Evolutionary conservation across 2,888 invertebrate genomes (phyloP), one percentile per base, ranked within the genome.

Genomic region (Hetaerina titia): DNA sequence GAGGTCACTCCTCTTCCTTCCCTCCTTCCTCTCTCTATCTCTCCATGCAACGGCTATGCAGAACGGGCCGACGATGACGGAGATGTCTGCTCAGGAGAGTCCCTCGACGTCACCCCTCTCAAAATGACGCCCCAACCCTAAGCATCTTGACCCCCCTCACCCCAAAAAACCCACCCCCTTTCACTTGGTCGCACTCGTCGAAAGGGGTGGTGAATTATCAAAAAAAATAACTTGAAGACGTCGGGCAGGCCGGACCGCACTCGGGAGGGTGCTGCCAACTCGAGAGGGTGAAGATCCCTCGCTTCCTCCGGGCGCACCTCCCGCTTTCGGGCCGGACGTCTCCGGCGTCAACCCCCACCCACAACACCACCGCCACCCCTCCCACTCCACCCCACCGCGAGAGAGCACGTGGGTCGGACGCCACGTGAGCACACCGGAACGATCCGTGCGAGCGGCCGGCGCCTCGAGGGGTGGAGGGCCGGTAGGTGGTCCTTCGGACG

Each of bases 61-160:
- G 63, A 15, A 63, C n/a, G 31, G 57, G 63, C 13, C 60, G 31
- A 31, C 17, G 63, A 25, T n/a, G 31, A 25, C 63, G 63, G 31
- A 25, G 63, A 63, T 17, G 31, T 58, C 57, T 15, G n/a, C 22
- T 17, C 11, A 56, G 22, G n/a, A 13, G 74, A 57, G 69, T 45
- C 92, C 56, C 56, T 13, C 56, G 45, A 64, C 45, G 69, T 92
- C 92, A 69, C 69, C n/a, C 56, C 92, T 31, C 13, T 81, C 81
- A 13, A 81, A 81, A n/a, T 4, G 45, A 45, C 45, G 45, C 22
- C n/a, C 69, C 7, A 17, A 17, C 22, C n/a, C n/a, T n/a, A n/a
- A n/a, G 4, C 25, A 81, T 31, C 2, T 81, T 31, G 81, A 13
- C 31, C 69, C 69, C 17, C 19, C 69, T n/a, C 69, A 22, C 1